Evolutionary conservation across 2,888 invertebrate genomes (phyloP).

Genomic region (Anoncus sp.): DNA sequence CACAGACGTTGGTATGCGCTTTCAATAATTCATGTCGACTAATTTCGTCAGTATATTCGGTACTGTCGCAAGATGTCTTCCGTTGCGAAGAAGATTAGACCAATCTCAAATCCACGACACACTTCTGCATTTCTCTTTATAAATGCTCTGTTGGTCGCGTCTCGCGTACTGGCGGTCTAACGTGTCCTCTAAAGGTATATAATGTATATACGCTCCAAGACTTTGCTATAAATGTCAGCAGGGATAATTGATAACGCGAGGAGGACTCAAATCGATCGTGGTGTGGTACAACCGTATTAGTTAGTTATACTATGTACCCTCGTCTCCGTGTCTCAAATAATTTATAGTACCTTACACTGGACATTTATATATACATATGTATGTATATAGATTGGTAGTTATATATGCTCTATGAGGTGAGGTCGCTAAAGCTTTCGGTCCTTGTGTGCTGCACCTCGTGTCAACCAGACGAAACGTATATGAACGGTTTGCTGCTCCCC

Average conservation of each 20-base stretch:
- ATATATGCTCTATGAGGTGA: conserved; percentile 3
- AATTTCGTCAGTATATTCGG: conserved; percentile 13
- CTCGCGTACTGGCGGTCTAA: background rate
- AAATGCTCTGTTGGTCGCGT: conserved; percentile 21
- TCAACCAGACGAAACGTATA: conserved; percentile 33
- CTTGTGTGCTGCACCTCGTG: conserved; percentile 3
- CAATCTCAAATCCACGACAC: conserved; percentile 1
- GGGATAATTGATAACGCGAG: conserved; percentile 59
- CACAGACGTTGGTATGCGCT: background rate
- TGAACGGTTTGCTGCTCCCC: background rate
- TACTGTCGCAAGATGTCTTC: background rate
- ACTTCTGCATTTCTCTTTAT: conserved; percentile 16
- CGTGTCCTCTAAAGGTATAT: background rate
- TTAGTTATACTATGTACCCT: conserved; percentile 37
- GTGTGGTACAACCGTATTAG: conserved; percentile 10
- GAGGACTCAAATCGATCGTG: conserved; percentile 54
- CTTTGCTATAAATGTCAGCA: conserved; percentile 54
- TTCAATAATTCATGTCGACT: conserved; percentile 50
- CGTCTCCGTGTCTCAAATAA: conserved; percentile 49
- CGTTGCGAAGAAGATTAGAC: conserved; percentile 17
- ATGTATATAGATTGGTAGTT: conserved; percentile 19
- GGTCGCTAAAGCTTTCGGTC: conserved; percentile 5
- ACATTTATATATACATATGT: background rate
- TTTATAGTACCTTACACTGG: conserved; percentile 39
- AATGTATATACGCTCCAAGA: conserved; percentile 3